A percentile compares a stretch with the other conserved stretches of the same genome.
Conservation (phyloP, 2,888 invertebrate genomes). For the Melanchra persicariae region DNA sequence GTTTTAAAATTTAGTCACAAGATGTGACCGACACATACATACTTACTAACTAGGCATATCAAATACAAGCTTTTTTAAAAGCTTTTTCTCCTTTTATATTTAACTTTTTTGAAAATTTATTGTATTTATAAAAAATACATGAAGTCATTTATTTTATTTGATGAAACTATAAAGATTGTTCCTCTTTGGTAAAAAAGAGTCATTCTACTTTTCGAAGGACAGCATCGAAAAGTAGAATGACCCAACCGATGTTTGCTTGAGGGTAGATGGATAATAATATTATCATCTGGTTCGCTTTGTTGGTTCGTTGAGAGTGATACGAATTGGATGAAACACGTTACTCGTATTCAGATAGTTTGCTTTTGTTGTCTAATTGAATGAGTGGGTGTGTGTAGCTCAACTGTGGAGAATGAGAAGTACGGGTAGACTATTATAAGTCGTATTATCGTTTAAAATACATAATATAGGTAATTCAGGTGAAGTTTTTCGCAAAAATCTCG, state of each 20-base stretch:
- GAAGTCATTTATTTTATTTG: background rate
- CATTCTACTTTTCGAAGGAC: background rate
- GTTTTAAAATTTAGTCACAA: too few species aligned
- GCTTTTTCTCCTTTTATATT: background rate
- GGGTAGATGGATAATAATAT: constrained; percentile 23
- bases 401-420: background rate
- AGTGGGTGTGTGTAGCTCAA: background rate
- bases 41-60: too few species aligned
- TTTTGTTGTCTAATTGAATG: constrained; percentile 40
- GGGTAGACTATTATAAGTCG: background rate
- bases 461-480: background rate
- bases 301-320: constrained; percentile 23
- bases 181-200: background rate
- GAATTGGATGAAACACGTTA: constrained; percentile 16
- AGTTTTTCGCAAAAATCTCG: background rate
- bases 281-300: constrained; percentile 28
- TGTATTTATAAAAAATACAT: background rate
- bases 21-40: too few species aligned
- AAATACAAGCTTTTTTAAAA: too few species aligned
- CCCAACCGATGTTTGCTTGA: constrained; percentile 18
- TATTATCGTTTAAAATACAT: background rate
- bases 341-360: constrained; percentile 8
- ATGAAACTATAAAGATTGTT: background rate
- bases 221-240: background rate
- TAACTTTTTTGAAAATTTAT: background rate